Evolutionary conservation across 2,113 vertebrate species (phyloP).

Genomic region (Myotis yumanensis): DNA sequence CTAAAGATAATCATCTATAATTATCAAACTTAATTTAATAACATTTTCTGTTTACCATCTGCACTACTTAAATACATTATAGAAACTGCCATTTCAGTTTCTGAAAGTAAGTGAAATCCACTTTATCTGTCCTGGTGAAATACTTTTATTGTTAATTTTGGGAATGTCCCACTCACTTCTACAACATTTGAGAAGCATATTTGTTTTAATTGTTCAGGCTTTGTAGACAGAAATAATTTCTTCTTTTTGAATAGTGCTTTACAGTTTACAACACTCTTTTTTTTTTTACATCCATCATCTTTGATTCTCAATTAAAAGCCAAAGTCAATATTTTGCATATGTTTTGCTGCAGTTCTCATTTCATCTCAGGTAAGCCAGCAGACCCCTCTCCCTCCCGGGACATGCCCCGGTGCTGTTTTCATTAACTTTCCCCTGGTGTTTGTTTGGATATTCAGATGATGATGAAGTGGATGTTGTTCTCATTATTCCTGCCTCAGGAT

Average conservation of each 20-base stretch:
- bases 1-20: constrained; percentile 80
- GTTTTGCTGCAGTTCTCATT: constrained; percentile 62
- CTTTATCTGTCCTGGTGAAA: background rate
- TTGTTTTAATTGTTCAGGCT: background rate
- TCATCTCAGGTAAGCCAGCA: constrained; percentile 67
- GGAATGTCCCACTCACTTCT: background rate
- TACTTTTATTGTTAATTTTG: constrained; percentile 50
- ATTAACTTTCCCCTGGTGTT: constrained; percentile 77
- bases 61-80: constrained; percentile 65
- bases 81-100: constrained; percentile 63
- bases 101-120: constrained; percentile 58
- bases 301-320: constrained; percentile 67
- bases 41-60: constrained; percentile 78
- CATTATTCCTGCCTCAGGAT: constrained; percentile 77
- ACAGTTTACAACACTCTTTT: background rate
- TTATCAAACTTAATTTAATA: constrained; percentile 80
- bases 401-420: constrained; percentile 65
- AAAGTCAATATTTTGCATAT: constrained; percentile 66
- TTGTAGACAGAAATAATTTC: constrained; percentile 34
- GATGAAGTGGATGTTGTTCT: constrained; percentile 78
- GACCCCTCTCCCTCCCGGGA: constrained; percentile 33
- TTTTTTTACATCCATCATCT: background rate
- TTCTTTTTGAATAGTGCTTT: constrained; percentile 15
- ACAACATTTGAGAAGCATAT: constrained; percentile 36
- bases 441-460: constrained; percentile 80